Base-by-base conservation (phyloP, 2,888 invertebrate genomes). In the Hedya salicella region DNA sequence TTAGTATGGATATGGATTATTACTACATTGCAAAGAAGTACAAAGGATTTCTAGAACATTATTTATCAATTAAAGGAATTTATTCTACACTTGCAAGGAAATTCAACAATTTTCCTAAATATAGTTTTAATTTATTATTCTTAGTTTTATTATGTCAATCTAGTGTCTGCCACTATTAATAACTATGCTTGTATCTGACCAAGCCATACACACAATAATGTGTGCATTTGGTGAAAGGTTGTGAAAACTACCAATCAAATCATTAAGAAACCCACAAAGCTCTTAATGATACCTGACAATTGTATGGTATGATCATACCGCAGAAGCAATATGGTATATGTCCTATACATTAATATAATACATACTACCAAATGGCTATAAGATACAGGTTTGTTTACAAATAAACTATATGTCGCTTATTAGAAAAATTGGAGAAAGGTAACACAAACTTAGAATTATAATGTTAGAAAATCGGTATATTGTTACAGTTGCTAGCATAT, bases 371-470 rank as follows among this genome's bases (percentile, higher is more conserved):
- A 11, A 11, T 1, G 9, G 11, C 36, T 1, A 9, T 36, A 11
- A 36, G 36, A 11, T 36, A 11, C 36, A 25, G 25, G 25, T 36
- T 36, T 8, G 9, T 36, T 36, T 36, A 25, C 25, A 25, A 25
- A 25, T 25, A 25, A 25, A 25, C 25, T 4, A 25, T 4, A 3
- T 25, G 25, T 6, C 6, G 25, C 25, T 25, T 25, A 44, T 3
- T 44, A 19, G 3, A 39, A 40, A n/a, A 39, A 39, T 19, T 13
- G 8, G 39, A 17, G 25, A 40, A 49, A 60, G 60, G 8, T 32
- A 13, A 9, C 36, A 36, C 9, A 1, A 36, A 36, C 36, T 36
- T 49, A 49, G 5, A 49, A 61, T 5, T 17, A 14, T 44, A 52
- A 30, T 17, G 36, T 62, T 32, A 30, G 8, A 56, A 44, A 21